Percentiles rank a stretch among this genome's conserved stretches.
phyloP scores from a whole-genome alignment of 2,888 invertebrate species.

The Galerucella calmariensis region DNA sequence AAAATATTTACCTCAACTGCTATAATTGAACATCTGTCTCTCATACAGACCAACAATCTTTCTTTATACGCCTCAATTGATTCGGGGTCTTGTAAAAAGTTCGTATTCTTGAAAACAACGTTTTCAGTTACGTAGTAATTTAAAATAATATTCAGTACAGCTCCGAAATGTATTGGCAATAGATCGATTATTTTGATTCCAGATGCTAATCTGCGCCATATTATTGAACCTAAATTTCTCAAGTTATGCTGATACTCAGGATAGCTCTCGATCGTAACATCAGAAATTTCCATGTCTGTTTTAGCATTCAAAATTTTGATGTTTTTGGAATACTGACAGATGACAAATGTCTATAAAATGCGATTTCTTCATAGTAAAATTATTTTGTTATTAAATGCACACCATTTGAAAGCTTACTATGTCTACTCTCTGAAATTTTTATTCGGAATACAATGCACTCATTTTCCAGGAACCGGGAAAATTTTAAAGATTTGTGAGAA shows the following conservation, averaged over 20 bases:
- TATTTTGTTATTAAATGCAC: too few species aligned
- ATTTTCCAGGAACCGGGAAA: too few species aligned
- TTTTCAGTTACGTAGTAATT: conserved; percentile 56
- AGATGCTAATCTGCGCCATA: conserved; percentile 56
- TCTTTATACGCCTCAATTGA: conserved; percentile 57
- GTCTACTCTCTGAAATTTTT: too few species aligned
- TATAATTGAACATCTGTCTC: conserved; percentile 58
- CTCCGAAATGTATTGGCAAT: conserved; percentile 53
- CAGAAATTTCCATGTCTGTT: neutral
- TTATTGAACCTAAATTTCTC: conserved; percentile 54
- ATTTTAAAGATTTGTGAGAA: too few species aligned
- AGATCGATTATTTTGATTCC: conserved; percentile 60
- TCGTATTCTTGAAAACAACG: conserved; percentile 58
- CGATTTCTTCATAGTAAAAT: too few species aligned
- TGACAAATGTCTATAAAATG: neutral
- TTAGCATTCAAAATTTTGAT: neutral
- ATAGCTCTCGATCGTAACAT: too few species aligned
- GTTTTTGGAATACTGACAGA: neutral
- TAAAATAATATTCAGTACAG: conserved; percentile 54
- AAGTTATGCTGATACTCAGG: too few species aligned
- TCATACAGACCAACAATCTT: conserved; percentile 53
- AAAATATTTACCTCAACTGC: conserved; percentile 50
- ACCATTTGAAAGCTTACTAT: too few species aligned
- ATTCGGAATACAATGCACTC: too few species aligned
- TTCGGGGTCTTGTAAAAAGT: conserved; percentile 54